phyloP scores from a whole-genome alignment of 2,797 vertebrate species.

The Trematomus bernacchii region DNA sequence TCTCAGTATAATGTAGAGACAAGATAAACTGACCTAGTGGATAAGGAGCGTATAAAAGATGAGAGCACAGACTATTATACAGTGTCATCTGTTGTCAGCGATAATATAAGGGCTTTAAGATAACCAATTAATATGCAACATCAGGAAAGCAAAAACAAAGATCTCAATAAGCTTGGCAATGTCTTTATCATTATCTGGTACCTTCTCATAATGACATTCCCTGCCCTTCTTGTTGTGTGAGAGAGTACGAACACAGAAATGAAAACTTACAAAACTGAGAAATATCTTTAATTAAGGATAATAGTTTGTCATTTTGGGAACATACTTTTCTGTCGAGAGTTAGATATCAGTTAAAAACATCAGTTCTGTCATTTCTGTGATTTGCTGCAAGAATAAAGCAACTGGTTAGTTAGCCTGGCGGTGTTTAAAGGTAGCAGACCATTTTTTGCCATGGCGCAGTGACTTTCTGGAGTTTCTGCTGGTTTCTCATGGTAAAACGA shows the following conservation, averaged over 20 bases:
- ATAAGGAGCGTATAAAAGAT: conserved; percentile 29
- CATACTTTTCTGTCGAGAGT: not conserved
- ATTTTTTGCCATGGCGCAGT: not conserved
- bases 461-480: too few species aligned
- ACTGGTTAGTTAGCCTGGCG: not conserved
- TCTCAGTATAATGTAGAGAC: conserved; percentile 34
- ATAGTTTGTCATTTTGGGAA: conserved; percentile 1
- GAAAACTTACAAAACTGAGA: not conserved
- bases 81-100: conserved; percentile 38
- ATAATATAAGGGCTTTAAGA: conserved; percentile 35
- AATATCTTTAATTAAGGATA: not conserved
- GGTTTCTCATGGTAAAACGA: not conserved
- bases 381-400: not conserved
- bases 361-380: not conserved
- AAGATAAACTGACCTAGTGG: conserved; percentile 53
- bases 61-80: conserved; percentile 7
- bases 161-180: not conserved
- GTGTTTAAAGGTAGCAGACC: too few species aligned
- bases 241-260: not conserved
- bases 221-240: not conserved
- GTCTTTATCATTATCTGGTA: not conserved
- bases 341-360: not conserved
- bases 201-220: not conserved
- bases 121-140: conserved; percentile 33
- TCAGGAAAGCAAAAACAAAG: conserved; percentile 8